Percentiles rank a stretch among this genome's conserved stretches.
phyloP scores from a whole-genome alignment of 2,888 invertebrate species.

The Odontocolon sp. region DNA sequence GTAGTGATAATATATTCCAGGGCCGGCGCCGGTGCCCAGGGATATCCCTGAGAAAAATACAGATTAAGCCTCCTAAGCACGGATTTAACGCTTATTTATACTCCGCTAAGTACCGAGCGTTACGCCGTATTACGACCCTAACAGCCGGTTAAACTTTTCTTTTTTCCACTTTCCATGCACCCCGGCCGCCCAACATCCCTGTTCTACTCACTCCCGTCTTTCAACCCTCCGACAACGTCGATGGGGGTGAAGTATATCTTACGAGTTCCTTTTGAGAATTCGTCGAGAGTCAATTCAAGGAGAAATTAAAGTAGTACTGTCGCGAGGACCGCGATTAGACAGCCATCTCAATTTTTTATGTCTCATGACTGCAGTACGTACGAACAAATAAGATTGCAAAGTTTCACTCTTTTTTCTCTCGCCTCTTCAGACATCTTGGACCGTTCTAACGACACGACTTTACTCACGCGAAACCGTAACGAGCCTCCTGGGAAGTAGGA shows the following conservation, averaged over 20 bases:
- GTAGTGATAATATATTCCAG: slow-evolving; percentile 77
- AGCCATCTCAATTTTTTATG: too few relatives aligned
- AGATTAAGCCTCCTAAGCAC: slow-evolving; percentile 80
- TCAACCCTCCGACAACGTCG: slow-evolving; percentile 20
- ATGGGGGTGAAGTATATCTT: too few relatives aligned
- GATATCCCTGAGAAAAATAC: slow-evolving; percentile 71
- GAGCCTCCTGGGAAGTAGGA: slow-evolving; percentile 36
- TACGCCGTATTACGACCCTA: slow-evolving; percentile 77
- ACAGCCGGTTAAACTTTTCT: slow-evolving; percentile 69
- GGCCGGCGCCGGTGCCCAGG: slow-evolving; percentile 28
- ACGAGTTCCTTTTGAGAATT: too few relatives aligned
- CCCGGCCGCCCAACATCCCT: too few relatives aligned
- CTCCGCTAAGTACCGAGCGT: slow-evolving; percentile 79
- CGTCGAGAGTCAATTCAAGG: too few relatives aligned
- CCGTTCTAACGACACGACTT: neutral
- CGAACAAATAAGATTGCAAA: too few relatives aligned
- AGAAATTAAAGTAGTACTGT: too few relatives aligned
- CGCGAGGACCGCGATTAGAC: too few relatives aligned
- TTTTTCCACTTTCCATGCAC: slow-evolving; percentile 20
- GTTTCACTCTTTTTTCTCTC: neutral
- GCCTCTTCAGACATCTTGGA: neutral
- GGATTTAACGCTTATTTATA: slow-evolving; percentile 81
- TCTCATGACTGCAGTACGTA: too few relatives aligned
- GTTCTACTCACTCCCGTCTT: slow-evolving; percentile 11
- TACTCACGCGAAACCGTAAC: slow-evolving; percentile 15